phyloP scores from a whole-genome alignment of 2,113 vertebrate species.

The Dicerorhinus sumatrensis region DNA sequence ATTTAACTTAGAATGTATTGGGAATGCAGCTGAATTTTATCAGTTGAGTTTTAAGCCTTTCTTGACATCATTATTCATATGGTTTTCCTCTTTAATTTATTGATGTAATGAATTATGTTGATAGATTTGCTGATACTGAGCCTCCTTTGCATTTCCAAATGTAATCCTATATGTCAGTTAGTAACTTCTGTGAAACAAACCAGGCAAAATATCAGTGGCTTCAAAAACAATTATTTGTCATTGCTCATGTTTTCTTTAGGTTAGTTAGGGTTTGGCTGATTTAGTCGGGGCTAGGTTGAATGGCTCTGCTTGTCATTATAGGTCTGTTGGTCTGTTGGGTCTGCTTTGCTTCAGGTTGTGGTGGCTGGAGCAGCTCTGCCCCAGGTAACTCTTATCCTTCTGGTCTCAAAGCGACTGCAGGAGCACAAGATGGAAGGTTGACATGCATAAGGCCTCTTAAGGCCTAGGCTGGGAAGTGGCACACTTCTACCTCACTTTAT shows the following conservation, averaged over 20 bases:
- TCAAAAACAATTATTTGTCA: conserved; percentile 2
- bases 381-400: not conserved
- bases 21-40: conserved; percentile 42
- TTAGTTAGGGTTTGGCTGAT: not conserved
- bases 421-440: not conserved
- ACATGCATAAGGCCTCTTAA: not conserved
- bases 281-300: not conserved
- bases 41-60: conserved; percentile 42
- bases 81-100: conserved; percentile 41
- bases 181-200: conserved; percentile 34
- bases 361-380: not conserved
- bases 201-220: not conserved
- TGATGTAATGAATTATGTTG: conserved; percentile 34
- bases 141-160: conserved; percentile 30
- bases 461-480: not conserved
- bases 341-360: conserved; percentile 10
- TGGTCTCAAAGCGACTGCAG: not conserved
- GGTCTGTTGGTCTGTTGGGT: not conserved
- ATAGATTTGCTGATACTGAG: conserved; percentile 39
- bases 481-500: not conserved
- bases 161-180: not conserved
- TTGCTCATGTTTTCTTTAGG: not conserved
- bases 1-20: conserved; percentile 52
- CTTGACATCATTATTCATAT: conserved; percentile 53
- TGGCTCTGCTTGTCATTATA: not conserved